Percentiles rank a stretch among this genome's conserved stretches.
Evolutionary conservation across 1,140 invertebrate genomes (phyloP).

Genomic region (Phymorhynchus buccinoides): DNA sequence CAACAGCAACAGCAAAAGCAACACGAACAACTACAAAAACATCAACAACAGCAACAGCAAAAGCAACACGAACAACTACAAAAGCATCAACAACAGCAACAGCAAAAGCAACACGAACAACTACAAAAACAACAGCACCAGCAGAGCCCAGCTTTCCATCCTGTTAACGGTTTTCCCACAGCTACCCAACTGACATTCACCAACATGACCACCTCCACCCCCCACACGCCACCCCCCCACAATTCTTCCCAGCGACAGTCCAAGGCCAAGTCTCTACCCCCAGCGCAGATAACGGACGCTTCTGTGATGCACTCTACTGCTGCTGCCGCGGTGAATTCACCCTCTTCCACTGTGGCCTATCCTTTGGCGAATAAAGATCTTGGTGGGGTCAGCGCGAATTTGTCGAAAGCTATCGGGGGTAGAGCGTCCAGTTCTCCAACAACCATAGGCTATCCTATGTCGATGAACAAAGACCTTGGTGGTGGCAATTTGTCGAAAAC

Average conservation of each 20-base stretch:
- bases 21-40: too few relatives aligned
- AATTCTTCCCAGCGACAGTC: not conserved
- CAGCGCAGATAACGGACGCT: not conserved
- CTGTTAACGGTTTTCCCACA: slow-evolving; percentile 22
- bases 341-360: too few relatives aligned
- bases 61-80: too few relatives aligned
- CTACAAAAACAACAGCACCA: not conserved
- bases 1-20: too few relatives aligned
- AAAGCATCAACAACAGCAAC: too few relatives aligned
- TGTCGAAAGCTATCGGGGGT: too few relatives aligned
- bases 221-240: not conserved
- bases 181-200: not conserved
- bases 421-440: not conserved
- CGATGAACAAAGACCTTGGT: not conserved
- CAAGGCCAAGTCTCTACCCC: slow-evolving; percentile 24
- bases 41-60: too few relatives aligned
- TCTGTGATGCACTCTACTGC: not conserved
- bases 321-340: too few relatives aligned
- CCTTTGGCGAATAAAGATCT: too few relatives aligned
- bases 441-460: not conserved
- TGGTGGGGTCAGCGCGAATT: too few relatives aligned
- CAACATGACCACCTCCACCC: not conserved
- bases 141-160: not conserved
- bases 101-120: too few relatives aligned
- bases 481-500: too few relatives aligned